Conservation (phyloP, 2,797 vertebrate species). For the Scarus forsteni region DNA sequence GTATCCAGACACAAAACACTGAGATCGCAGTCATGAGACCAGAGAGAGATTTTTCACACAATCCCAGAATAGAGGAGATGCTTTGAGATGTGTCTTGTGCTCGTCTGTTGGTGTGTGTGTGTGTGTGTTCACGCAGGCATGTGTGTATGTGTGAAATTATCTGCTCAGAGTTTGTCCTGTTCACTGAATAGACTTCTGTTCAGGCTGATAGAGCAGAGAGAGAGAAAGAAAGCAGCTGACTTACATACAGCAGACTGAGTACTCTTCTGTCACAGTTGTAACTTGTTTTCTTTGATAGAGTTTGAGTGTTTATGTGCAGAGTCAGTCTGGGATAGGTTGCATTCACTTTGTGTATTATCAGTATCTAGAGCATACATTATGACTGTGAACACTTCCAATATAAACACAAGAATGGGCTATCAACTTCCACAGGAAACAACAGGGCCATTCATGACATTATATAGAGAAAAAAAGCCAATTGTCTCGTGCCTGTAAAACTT, state of each 20-base stretch:
- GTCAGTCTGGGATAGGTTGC: constrained; percentile 20
- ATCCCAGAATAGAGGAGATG: constrained; percentile 63
- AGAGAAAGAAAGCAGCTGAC: constrained; percentile 64
- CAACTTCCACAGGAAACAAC: constrained; percentile 9
- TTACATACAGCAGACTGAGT: constrained; percentile 26
- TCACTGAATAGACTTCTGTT: constrained; percentile 64
- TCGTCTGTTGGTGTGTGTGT: constrained; percentile 28
- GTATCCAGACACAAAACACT: constrained; percentile 26
- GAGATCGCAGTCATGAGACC: constrained; percentile 64
- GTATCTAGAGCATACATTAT: constrained; percentile 2
- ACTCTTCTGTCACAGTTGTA: constrained; percentile 6
- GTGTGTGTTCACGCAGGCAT: constrained; percentile 14
- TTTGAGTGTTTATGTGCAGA: constrained; percentile 8
- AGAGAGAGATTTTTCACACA: constrained; percentile 53
- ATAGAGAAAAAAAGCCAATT: too few relatives aligned
- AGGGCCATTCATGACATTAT: too few relatives aligned
- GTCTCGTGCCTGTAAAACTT: too few relatives aligned
- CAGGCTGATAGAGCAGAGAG: constrained; percentile 38
- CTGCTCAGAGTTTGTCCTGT: constrained; percentile 28
- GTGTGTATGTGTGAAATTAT: constrained; percentile 39
- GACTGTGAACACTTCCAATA: constrained; percentile 26
- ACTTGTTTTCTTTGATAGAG: constrained; percentile 28
- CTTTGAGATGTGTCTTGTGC: constrained; percentile 61
- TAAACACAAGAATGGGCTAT: constrained; percentile 23
- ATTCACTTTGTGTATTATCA: constrained; percentile 14